These are phyloP conservation scores for Zaprionus bogoriensis DNA, from an alignment of 2,888 invertebrate genomes.

Conservation along the genomic window DNA sequence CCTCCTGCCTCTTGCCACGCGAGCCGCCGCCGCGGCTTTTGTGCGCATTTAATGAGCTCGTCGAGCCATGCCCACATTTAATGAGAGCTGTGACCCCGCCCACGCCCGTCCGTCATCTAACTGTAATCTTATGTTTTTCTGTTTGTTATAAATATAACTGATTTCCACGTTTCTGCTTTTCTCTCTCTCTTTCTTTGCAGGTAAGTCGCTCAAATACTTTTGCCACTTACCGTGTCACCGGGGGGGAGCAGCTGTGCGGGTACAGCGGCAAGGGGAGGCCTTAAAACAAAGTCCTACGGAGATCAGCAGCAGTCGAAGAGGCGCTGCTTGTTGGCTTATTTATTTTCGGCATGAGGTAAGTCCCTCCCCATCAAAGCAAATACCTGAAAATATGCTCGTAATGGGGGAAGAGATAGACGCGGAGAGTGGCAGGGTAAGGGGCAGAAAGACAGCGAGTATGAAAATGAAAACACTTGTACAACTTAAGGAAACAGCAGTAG, in stretches of 20 bases:
- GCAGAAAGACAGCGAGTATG: background rate
- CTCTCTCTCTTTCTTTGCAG: slow-evolving; percentile 56
- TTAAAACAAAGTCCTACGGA: slow-evolving; percentile 31
- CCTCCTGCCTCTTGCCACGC: no score
- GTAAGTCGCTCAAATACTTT: slow-evolving; percentile 63
- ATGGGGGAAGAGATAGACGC: background rate
- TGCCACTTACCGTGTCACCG: slow-evolving; percentile 39
- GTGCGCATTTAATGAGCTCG: slow-evolving; percentile 30
- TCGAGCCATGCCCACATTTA: slow-evolving; percentile 20
- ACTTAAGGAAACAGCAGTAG: slow-evolving; percentile 64
- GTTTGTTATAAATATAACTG: slow-evolving; percentile 56
- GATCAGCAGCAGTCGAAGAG: slow-evolving; percentile 26
- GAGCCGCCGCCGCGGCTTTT: slow-evolving; percentile 44
- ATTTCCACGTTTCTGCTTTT: slow-evolving; percentile 42
- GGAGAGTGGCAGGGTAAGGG: background rate
- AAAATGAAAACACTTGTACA: slow-evolving; percentile 61
- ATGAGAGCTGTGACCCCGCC: slow-evolving; percentile 16
- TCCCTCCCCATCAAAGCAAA: slow-evolving; percentile 37
- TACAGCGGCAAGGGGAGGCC: slow-evolving; percentile 6
- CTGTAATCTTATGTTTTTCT: slow-evolving; percentile 30
- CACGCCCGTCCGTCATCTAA: background rate
- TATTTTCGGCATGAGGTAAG: slow-evolving; percentile 48
- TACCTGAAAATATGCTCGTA: slow-evolving; percentile 37
- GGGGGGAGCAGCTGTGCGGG: background rate
- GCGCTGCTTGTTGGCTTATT: slow-evolving; percentile 20